Evolutionary conservation across 1,140 invertebrate genomes (phyloP).

Genomic region (Diplogasteroides magnus): DNA sequence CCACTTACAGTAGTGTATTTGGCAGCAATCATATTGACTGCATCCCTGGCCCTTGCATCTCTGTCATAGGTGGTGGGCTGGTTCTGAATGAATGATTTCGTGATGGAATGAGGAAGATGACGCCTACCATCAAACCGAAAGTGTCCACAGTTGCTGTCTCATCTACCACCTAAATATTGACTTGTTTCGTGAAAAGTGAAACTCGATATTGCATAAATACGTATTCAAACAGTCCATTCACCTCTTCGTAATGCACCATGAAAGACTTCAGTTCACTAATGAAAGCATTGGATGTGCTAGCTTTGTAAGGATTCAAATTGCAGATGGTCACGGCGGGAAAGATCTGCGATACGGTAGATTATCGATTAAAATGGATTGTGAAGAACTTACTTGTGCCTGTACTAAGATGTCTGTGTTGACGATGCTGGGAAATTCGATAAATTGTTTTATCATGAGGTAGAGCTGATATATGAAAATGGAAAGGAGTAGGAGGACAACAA

Average conservation of each 20-base stretch:
- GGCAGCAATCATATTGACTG: background rate
- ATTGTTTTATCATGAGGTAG: background rate
- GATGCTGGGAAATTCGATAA: background rate
- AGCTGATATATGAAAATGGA: background rate
- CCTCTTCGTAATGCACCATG: background rate
- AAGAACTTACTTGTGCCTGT: no score
- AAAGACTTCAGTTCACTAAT: background rate
- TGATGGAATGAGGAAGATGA: background rate
- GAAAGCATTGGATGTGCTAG: background rate
- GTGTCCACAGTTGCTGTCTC: background rate
- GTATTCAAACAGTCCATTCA: no score
- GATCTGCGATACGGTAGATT: background rate
- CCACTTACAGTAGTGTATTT: background rate
- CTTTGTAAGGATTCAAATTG: background rate
- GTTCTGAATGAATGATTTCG: background rate
- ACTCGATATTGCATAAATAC: no score
- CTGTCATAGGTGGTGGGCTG: background rate
- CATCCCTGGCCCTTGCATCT: background rate
- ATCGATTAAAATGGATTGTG: no score
- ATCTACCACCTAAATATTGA: background rate
- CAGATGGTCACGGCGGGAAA: background rate
- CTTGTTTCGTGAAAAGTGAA: background rate
- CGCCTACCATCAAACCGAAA: background rate
- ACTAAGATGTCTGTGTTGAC: background rate
- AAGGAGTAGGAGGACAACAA: background rate